phyloP scores from a whole-genome alignment of 2,113 vertebrate genomes.

The Microcebus ravelobensis region DNA sequence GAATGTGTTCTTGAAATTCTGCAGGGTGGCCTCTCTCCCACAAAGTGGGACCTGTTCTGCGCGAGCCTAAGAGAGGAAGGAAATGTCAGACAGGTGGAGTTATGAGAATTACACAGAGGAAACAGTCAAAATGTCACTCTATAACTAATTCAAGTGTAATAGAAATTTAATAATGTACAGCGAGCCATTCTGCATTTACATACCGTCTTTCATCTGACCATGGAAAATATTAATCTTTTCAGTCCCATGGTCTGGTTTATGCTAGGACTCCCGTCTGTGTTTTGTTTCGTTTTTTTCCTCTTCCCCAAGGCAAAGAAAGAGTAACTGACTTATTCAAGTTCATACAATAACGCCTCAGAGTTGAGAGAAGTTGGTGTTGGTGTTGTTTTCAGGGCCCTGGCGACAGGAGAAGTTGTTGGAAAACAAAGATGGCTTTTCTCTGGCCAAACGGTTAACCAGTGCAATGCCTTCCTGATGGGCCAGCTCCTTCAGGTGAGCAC shows the following conservation, averaged over 20 bases:
- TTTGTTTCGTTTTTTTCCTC: slow-evolving; percentile 20
- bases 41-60: slow-evolving; percentile 65
- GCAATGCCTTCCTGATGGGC: slow-evolving; percentile 17
- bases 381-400: slow-evolving; percentile 58
- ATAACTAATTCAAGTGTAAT: slow-evolving; percentile 58
- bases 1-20: slow-evolving; percentile 28
- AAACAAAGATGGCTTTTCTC: slow-evolving; percentile 68
- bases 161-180: slow-evolving; percentile 56
- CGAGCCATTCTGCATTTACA: background rate
- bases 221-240: slow-evolving; percentile 71
- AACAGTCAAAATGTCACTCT: slow-evolving; percentile 68
- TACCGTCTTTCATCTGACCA: slow-evolving; percentile 55
- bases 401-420: slow-evolving; percentile 5
- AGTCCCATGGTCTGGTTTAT: slow-evolving; percentile 19
- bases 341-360: slow-evolving; percentile 64
- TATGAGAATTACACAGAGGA: slow-evolving; percentile 60
- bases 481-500: slow-evolving; percentile 36
- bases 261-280: background rate
- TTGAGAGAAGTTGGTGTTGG: slow-evolving; percentile 44
- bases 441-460: slow-evolving; percentile 26
- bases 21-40: slow-evolving; percentile 59
- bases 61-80: slow-evolving; percentile 34
- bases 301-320: slow-evolving; percentile 54
- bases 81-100: slow-evolving; percentile 69
- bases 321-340: slow-evolving; percentile 52